Percentiles rank a stretch among this genome's conserved stretches.
These are phyloP conservation scores for Ladona fulva DNA, from an alignment of 1,140 invertebrate species.

Conservation along the genomic window DNA sequence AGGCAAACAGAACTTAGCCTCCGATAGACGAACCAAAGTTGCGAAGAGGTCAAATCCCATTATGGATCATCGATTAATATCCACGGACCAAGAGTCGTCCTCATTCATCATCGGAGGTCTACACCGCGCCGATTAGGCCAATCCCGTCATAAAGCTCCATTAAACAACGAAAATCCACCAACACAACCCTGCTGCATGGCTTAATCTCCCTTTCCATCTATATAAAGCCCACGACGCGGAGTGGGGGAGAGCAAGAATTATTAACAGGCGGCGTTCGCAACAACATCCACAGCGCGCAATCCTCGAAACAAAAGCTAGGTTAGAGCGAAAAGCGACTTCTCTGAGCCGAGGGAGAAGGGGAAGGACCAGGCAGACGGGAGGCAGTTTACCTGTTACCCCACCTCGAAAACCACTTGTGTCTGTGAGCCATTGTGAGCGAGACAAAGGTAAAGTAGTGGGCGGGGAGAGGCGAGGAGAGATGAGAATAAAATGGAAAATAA, in stretches of 20 bases:
- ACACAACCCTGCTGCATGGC: background rate
- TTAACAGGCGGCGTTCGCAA: background rate
- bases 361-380: background rate
- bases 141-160: background rate
- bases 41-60: too few relatives aligned
- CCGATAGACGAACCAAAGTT: too few relatives aligned
- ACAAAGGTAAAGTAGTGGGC: background rate
- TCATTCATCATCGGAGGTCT: background rate
- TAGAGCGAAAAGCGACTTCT: background rate
- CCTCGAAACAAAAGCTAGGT: background rate
- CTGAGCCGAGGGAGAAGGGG: background rate
- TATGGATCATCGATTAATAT: too few relatives aligned
- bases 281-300: background rate
- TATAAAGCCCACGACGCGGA: background rate
- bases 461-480: background rate
- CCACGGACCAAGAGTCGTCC: background rate
- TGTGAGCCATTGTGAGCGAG: background rate
- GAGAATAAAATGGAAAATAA: background rate
- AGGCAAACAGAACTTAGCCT: too few relatives aligned
- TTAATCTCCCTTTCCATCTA: background rate
- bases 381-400: slow-evolving; percentile 4
- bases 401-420: background rate
- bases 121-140: background rate
- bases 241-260: background rate
- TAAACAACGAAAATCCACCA: background rate